phyloP scores from a whole-genome alignment of 2,888 invertebrate species.

The Noctua janthina region DNA sequence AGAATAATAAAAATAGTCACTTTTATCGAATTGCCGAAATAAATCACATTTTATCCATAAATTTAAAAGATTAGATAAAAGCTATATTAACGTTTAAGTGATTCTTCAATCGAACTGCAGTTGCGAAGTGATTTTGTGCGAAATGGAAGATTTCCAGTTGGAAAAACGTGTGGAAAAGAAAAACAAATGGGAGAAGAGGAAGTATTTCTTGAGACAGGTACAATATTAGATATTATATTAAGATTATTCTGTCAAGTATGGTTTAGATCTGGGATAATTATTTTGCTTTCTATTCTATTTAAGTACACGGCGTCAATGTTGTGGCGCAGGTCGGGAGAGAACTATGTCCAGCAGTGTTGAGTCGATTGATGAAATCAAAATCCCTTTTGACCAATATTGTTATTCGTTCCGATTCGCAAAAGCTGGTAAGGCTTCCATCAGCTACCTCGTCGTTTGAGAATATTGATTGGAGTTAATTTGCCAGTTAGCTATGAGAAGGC shows the following conservation, averaged over 20 bases:
- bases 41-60: conserved; percentile 42
- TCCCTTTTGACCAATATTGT: neutral
- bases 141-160: conserved; percentile 37
- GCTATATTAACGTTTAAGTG: conserved; percentile 17
- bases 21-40: conserved; percentile 35
- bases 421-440: neutral
- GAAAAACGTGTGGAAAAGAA: conserved; percentile 17
- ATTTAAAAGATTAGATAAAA: conserved; percentile 42
- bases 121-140: conserved; percentile 43
- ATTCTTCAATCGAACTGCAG: conserved; percentile 28
- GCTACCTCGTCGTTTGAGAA: neutral
- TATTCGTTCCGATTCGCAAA: neutral
- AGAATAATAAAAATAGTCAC: conserved; percentile 21
- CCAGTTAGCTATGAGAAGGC: neutral
- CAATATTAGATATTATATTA: neutral
- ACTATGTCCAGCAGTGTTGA: neutral
- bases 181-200: conserved; percentile 44
- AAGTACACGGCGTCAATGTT: neutral
- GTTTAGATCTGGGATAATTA: neutral
- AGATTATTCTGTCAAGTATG: too few species aligned
- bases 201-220: conserved; percentile 44
- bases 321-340: neutral
- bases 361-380: neutral
- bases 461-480: neutral
- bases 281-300: neutral